Conservation (phyloP, 1,140 invertebrate species). For the Pogonus chalceus region DNA sequence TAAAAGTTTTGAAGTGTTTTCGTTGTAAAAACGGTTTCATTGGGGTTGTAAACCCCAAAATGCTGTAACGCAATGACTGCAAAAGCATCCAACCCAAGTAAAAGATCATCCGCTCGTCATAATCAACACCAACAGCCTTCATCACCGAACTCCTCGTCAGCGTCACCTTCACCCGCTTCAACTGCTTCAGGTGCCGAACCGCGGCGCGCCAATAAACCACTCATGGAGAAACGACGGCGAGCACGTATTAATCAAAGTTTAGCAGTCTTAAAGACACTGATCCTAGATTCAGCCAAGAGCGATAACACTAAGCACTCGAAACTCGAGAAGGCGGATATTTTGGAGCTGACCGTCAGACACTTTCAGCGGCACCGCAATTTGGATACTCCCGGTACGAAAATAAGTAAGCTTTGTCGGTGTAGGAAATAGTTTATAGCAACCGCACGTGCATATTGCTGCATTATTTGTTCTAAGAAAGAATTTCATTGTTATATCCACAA, state of each 20-base stretch:
- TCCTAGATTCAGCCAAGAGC: slow-evolving; percentile 55
- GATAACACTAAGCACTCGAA: slow-evolving; percentile 67
- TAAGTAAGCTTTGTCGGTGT: not conserved
- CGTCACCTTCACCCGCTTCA: not conserved
- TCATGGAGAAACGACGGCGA: slow-evolving; percentile 82
- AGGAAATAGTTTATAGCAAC: no score
- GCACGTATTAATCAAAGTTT: slow-evolving; percentile 84
- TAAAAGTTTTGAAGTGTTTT: no score
- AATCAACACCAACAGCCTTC: not conserved
- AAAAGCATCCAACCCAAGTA: not conserved
- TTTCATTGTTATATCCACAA: no score
- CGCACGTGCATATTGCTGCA: no score
- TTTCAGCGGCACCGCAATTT: slow-evolving; percentile 62
- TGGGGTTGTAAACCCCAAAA: not conserved
- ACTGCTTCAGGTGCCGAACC: slow-evolving; percentile 21
- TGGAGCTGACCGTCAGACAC: slow-evolving; percentile 84
- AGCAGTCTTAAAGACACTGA: slow-evolving; percentile 72
- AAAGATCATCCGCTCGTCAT: not conserved
- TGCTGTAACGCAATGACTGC: slow-evolving; percentile 2
- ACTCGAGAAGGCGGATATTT: slow-evolving; percentile 87
- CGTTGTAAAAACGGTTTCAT: no score
- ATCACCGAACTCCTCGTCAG: no score
- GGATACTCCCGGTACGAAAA: slow-evolving; percentile 46
- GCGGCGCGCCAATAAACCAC: slow-evolving; percentile 68
- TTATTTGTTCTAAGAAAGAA: no score